Evolutionary conservation across 2,888 invertebrate genomes (phyloP), one percentile per base, ranked within the genome.

Genomic region (Stenurella melanura): DNA sequence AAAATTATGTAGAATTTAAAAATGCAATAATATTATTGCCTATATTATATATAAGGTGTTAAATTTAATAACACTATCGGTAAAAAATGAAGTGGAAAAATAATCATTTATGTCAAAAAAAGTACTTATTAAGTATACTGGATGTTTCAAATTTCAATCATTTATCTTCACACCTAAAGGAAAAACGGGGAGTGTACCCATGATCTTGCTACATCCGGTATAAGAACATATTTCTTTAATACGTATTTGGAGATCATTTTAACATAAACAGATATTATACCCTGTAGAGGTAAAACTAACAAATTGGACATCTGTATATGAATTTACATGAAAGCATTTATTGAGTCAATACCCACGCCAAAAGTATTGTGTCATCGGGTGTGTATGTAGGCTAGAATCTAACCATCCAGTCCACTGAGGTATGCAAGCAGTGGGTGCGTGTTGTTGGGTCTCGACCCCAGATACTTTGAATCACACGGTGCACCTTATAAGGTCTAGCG

Each of bases 401-500:
- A 78, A 66, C 64, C 71, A 71, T 77, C 76, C 54, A 72, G 75
- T 84, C 82, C 78, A 77, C 77, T 74, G 78, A 82, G 86, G 86
- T 84, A 86, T 86, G 86, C 82, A 82, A 80, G 82, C 82, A 81
- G 86, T 87, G 87, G 86, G 86, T 87, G 87, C 85, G 82, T 73
- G 82, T 80, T 83, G 82, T 80, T 83, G 81, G 81, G 83, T 78
- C 83, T 76, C 82, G 82, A 81, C 82, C 81, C 81, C 76, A 63
- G 61, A 63, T 78, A 74, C 73, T 82, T 83, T 87, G 86, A 87
- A 86, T 87, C 87, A 86, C 80, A 83, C 79, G 79, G 82, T 82
- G 81, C 81, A 78, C 83, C 86, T 84, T 86, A 86, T 86, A 86
- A 81, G 86, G 86, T 78, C 83, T 87, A 87, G 86, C 87, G 87